phyloP scores from a whole-genome alignment of 2,888 invertebrate species.

The Syrphus vitripennis region DNA sequence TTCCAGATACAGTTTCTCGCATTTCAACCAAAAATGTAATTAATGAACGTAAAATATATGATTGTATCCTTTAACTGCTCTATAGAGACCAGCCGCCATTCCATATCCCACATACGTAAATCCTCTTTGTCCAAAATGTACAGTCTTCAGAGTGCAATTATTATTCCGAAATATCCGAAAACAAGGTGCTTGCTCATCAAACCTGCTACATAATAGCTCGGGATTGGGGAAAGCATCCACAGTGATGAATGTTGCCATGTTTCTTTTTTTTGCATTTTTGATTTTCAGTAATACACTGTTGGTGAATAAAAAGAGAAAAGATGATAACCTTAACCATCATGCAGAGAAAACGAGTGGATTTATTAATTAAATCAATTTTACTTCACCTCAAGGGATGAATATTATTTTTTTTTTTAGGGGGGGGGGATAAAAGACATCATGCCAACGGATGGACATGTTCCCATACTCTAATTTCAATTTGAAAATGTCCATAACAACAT shows the following conservation, averaged over 20 bases:
- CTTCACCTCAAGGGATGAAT: constrained; percentile 28
- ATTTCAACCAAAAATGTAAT: constrained; percentile 33
- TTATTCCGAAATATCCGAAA: constrained; percentile 23
- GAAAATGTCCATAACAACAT: constrained; percentile 61
- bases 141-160: constrained; percentile 57
- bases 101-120: not conserved
- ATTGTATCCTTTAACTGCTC: constrained; percentile 47
- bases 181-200: not conserved
- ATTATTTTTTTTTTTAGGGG: not conserved
- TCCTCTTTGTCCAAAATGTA: not conserved
- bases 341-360: constrained; percentile 27
- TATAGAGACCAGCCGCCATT: not conserved
- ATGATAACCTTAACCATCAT: not conserved
- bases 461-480: constrained; percentile 55
- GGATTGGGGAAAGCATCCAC: not conserved
- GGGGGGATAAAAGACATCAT: not conserved
- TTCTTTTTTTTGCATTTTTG: not conserved
- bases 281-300: constrained; percentile 22
- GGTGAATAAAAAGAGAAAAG: constrained; percentile 6
- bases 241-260: constrained; percentile 32
- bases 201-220: not conserved
- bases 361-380: constrained; percentile 68
- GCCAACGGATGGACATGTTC: not conserved
- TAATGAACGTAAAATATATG: constrained; percentile 61
- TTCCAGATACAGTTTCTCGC: too few relatives aligned